phyloP scores from a whole-genome alignment of 2,113 vertebrate species.

The Ranitomeya variabilis region DNA sequence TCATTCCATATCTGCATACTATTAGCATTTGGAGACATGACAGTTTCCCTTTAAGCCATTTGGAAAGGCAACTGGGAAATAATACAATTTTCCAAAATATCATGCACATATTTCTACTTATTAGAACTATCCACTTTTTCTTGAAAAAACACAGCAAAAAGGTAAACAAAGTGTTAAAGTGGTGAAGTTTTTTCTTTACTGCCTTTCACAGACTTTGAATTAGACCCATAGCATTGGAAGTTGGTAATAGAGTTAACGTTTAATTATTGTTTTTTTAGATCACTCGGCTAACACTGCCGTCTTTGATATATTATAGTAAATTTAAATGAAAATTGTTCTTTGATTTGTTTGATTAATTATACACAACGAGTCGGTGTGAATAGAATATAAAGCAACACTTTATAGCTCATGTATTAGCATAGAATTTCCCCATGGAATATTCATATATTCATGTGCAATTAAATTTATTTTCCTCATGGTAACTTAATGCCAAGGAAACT shows the following conservation, averaged over 20 bases:
- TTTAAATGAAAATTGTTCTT: slow-evolving; percentile 15
- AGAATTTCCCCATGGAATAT: slow-evolving; percentile 7
- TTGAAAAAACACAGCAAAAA: not conserved
- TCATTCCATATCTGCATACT: too few relatives aligned
- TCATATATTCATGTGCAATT: slow-evolving; percentile 14
- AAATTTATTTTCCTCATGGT: not conserved
- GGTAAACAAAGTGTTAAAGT: not conserved
- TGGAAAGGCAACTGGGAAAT: not conserved
- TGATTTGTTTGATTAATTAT: slow-evolving; percentile 24
- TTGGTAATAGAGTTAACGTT: not conserved
- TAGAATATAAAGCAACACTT: slow-evolving; percentile 19
- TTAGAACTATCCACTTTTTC: not conserved
- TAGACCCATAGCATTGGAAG: not conserved
- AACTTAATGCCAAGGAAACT: not conserved
- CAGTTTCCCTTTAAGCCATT: not conserved
- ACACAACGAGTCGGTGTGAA: not conserved
- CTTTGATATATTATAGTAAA: not conserved
- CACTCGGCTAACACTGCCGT: not conserved
- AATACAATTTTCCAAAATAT: not conserved
- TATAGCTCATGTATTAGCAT: not conserved
- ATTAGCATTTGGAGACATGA: too few relatives aligned
- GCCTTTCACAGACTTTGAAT: not conserved
- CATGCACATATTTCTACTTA: not conserved
- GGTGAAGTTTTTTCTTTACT: not conserved
- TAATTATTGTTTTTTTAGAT: slow-evolving; percentile 24